phyloP scores from a whole-genome alignment of 2,888 invertebrate genomes.

The Strigamia maritima region DNA sequence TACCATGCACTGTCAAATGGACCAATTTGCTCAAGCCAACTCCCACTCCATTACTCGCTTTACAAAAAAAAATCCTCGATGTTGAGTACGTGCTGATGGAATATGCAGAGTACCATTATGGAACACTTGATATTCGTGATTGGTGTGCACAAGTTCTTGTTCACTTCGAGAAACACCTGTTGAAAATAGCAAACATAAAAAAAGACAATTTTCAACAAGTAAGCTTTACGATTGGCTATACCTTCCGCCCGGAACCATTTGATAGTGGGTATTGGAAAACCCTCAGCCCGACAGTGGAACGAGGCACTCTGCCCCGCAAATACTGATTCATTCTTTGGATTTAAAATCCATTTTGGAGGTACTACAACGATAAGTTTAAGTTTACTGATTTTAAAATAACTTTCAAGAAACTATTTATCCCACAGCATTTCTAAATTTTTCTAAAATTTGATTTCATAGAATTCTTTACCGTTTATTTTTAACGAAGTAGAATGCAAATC shows the following conservation, averaged over 20 bases:
- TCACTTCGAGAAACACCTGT: conserved; percentile 24
- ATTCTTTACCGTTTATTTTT: conserved; percentile 51
- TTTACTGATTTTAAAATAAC: conserved; percentile 3
- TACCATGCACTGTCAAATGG: conserved; percentile 88
- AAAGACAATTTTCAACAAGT: not conserved
- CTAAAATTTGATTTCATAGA: not conserved
- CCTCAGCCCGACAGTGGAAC: conserved; percentile 93
- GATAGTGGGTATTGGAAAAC: conserved; percentile 88
- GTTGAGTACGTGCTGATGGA: conserved; percentile 50
- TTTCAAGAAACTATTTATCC: not conserved
- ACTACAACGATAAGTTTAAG: conserved; percentile 60
- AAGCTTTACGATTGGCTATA: conserved; percentile 52
- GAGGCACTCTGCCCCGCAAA: conserved; percentile 91
- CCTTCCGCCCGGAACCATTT: conserved; percentile 95
- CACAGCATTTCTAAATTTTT: not conserved
- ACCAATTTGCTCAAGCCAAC: conserved; percentile 92
- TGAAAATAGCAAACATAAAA: not conserved
- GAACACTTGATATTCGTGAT: conserved; percentile 31
- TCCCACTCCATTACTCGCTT: conserved; percentile 93
- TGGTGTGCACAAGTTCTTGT: conserved; percentile 31
- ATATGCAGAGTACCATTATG: conserved; percentile 79
- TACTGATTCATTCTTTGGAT: conserved; percentile 91
- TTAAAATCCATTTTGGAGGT: conserved; percentile 91
- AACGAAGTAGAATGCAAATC: conserved; percentile 61
- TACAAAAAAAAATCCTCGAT: conserved; percentile 94